A percentile compares a stretch with the other conserved stretches of the same genome.
Evolutionary conservation across 2,113 vertebrate genomes (phyloP).

Genomic region (Siphamia tubifer): DNA sequence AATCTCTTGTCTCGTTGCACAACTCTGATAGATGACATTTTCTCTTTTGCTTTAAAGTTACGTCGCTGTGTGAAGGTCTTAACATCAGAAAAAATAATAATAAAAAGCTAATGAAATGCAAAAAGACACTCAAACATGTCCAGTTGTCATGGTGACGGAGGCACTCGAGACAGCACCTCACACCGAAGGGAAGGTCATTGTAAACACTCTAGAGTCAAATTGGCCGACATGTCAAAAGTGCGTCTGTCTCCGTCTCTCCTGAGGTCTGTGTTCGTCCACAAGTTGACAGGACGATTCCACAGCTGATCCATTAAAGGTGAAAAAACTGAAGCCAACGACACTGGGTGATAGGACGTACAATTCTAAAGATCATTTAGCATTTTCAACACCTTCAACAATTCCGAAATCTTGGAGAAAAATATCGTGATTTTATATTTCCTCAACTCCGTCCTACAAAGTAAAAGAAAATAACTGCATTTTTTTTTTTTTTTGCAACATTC

Average conservation of each 20-base stretch:
- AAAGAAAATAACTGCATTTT: too few species aligned
- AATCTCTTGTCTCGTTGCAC: not conserved
- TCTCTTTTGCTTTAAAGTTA: conserved; percentile 6
- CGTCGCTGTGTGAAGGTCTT: conserved; percentile 1
- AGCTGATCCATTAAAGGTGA: too few species aligned
- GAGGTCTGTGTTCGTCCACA: not conserved
- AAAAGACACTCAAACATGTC: conserved; percentile 38
- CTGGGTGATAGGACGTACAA: too few species aligned
- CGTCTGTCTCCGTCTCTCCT: conserved; percentile 3
- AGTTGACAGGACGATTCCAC: not conserved
- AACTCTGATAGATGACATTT: not conserved
- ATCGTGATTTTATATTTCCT: too few species aligned
- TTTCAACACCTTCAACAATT: too few species aligned
- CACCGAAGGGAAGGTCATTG: conserved; percentile 53
- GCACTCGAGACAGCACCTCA: conserved; percentile 34
- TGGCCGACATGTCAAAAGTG: conserved; percentile 22
- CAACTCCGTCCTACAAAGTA: too few species aligned
- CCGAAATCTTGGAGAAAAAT: too few species aligned
- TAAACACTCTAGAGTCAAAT: conserved; percentile 53
- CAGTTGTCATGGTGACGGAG: conserved; percentile 59
- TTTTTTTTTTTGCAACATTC: too few species aligned
- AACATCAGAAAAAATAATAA: conserved; percentile 31
- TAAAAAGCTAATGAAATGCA: conserved; percentile 44
- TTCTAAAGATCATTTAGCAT: too few species aligned
- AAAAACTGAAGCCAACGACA: too few species aligned